phyloP scores from a whole-genome alignment of 2,888 invertebrate species.

The Epirrita christyi region DNA sequence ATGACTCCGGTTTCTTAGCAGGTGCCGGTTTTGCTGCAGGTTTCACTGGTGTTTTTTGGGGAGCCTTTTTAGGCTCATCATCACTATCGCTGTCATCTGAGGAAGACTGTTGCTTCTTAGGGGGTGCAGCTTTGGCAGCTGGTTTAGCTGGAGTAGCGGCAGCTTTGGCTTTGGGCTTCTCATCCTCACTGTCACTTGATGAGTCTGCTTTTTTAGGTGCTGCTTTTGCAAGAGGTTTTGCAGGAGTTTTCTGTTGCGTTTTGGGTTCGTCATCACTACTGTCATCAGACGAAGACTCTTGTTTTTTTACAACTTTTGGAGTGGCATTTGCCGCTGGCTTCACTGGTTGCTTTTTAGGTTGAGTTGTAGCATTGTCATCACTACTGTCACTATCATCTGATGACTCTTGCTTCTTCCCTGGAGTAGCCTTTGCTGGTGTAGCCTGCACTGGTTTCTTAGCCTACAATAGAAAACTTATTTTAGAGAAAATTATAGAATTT shows the following conservation, averaged over 20 bases:
- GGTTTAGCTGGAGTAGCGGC: slow-evolving; percentile 48
- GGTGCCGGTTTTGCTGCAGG: slow-evolving; percentile 34
- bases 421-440: slow-evolving; percentile 31
- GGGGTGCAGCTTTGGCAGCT: slow-evolving; percentile 23
- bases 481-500: not conserved
- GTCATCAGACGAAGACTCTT: slow-evolving; percentile 64
- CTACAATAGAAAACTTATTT: slow-evolving; percentile 22
- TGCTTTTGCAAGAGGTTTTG: slow-evolving; percentile 37
- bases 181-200: slow-evolving; percentile 54
- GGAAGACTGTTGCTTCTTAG: slow-evolving; percentile 58
- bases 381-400: slow-evolving; percentile 59
- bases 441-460: slow-evolving; percentile 30
- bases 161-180: slow-evolving; percentile 60
- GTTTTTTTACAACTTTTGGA: slow-evolving; percentile 54
- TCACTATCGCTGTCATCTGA: slow-evolving; percentile 54
- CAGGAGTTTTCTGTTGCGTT: slow-evolving; percentile 35
- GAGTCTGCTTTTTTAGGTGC: slow-evolving; percentile 41
- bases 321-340: slow-evolving; percentile 48
- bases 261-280: slow-evolving; percentile 44
- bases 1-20: slow-evolving; percentile 51
- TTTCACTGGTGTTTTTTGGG: slow-evolving; percentile 32
- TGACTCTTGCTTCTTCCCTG: slow-evolving; percentile 46
- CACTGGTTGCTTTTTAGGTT: slow-evolving; percentile 52
- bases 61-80: slow-evolving; percentile 46
- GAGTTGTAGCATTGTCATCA: slow-evolving; percentile 45